Evolutionary conservation across 2,113 vertebrate species (phyloP).

Genomic region (Gallinago media): DNA sequence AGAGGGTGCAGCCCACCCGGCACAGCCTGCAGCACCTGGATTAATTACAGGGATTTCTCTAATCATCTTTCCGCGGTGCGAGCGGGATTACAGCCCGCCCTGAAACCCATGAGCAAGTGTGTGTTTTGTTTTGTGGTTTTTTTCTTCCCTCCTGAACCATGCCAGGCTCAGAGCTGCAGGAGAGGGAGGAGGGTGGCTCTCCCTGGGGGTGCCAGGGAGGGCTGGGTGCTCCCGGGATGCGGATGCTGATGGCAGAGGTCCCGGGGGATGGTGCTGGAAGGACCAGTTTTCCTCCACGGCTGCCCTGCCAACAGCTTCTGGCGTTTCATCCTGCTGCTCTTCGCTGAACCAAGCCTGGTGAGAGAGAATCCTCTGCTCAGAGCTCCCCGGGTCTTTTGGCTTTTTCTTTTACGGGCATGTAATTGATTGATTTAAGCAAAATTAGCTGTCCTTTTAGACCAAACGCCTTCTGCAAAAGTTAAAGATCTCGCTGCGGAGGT

Average conservation of each 20-base stretch:
- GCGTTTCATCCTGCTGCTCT: constrained; percentile 4
- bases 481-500: not conserved
- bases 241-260: constrained; percentile 44
- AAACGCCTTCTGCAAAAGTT: not conserved
- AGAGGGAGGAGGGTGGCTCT: not conserved
- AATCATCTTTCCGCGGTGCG: not conserved
- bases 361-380: not conserved
- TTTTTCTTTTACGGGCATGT: not conserved
- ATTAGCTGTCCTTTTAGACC: not conserved
- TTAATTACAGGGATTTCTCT: not conserved
- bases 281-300: constrained; percentile 15
- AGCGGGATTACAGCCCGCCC: not conserved
- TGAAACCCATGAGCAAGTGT: not conserved
- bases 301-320: constrained; percentile 48
- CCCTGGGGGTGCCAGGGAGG: not conserved
- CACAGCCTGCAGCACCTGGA: not conserved
- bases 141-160: not conserved
- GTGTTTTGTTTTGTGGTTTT: accelerated
- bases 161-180: not conserved
- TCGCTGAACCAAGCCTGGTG: not conserved
- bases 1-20: not conserved
- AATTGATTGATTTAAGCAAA: constrained; percentile 20
- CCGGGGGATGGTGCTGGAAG: constrained; percentile 70
- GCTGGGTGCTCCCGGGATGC: constrained; percentile 42
- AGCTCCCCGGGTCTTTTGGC: not conserved